These are phyloP conservation scores for Pterocles burchelli DNA, from an alignment of 2,113 vertebrate species.

Conservation along the genomic window DNA sequence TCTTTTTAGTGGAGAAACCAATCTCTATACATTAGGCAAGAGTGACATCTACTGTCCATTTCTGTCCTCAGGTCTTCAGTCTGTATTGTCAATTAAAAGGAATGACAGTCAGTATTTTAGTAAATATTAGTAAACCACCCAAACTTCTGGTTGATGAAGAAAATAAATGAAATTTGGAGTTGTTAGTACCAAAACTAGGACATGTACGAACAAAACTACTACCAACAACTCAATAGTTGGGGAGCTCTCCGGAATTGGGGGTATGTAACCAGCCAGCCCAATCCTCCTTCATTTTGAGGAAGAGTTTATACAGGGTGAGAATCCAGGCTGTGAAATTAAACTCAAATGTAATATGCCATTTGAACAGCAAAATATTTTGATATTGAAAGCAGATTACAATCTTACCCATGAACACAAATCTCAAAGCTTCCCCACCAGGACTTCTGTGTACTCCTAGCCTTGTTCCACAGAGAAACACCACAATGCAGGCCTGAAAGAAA, in stretches of 20 bases:
- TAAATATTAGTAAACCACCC: neutral
- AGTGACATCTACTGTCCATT: conserved; percentile 54
- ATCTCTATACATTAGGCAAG: neutral
- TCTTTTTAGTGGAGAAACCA: neutral
- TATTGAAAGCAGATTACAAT: neutral
- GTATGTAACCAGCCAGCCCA: neutral
- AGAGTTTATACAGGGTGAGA: neutral
- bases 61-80: neutral
- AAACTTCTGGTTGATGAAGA: neutral
- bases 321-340: neutral
- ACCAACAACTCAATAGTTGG: neutral
- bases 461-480: neutral
- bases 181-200: neutral
- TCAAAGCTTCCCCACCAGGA: neutral
- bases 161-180: neutral
- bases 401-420: neutral
- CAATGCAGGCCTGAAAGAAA: neutral
- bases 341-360: neutral
- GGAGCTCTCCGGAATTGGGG: accelerated
- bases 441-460: neutral
- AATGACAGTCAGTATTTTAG: neutral
- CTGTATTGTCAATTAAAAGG: neutral
- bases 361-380: neutral
- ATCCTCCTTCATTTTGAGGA: neutral
- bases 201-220: neutral